phyloP scores from a whole-genome alignment of 2,113 vertebrate genomes.

The Glaucidium brasilianum region DNA sequence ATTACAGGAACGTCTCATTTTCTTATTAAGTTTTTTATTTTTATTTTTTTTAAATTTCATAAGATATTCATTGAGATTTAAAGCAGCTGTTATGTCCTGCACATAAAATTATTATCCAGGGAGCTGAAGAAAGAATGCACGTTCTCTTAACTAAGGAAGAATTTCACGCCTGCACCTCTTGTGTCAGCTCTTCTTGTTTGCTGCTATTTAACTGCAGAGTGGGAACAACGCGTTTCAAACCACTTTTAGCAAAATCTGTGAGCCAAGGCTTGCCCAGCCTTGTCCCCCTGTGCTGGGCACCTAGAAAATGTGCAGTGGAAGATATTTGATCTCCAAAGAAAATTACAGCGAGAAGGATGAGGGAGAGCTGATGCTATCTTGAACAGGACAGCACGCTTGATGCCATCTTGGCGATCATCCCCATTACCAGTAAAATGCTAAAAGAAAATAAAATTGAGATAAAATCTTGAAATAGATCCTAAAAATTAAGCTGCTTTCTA shows the following conservation, averaged over 20 bases:
- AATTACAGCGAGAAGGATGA: neutral
- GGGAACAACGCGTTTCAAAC: neutral
- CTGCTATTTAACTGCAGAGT: neutral
- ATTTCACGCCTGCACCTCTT: neutral
- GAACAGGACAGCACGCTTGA: fast-evolving
- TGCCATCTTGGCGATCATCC: neutral
- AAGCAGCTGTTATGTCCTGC: neutral
- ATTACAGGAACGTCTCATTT: neutral
- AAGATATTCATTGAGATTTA: neutral
- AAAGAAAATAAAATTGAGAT: neutral
- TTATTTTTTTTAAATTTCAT: neutral
- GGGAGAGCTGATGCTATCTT: neutral
- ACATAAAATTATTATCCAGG: neutral
- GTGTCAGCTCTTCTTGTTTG: neutral
- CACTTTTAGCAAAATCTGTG: neutral
- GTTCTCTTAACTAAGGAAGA: neutral
- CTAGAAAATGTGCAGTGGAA: fast-evolving
- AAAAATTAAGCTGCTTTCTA: neutral
- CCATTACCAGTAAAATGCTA: neutral
- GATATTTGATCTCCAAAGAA: neutral
- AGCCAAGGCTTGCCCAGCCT: neutral
- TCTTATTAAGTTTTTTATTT: too few relatives aligned
- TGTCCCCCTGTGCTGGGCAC: neutral
- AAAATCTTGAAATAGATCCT: neutral
- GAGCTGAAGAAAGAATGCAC: neutral